Evolutionary conservation across 2,888 invertebrate genomes (phyloP), one percentile per base, ranked within the genome.

Genomic region (Drosophila differens): DNA sequence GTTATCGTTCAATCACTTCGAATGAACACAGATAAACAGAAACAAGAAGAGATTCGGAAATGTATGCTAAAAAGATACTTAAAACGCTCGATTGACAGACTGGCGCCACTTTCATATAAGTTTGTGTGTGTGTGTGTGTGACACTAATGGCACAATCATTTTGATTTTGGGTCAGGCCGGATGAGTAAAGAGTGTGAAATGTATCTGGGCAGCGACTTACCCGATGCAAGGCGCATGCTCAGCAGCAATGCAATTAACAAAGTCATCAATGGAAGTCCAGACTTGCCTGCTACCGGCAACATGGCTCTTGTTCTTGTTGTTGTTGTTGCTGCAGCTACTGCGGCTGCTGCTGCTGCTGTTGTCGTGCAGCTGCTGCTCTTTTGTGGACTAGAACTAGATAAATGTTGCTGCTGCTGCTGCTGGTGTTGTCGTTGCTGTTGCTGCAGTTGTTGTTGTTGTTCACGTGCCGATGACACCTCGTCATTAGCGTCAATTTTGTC

Each of bases 161-260:
- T 62, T 68, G 52, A 69, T 82, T 66, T 74, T 71, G 73, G 66
- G 69, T 73, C 66, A 76, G 44, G n/a, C 58, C 33, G 32, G 25
- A 41, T 76, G 64, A 62, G 53, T 71, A 14, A 63, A 64, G 63
- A 28, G 62, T 64, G 41, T 62, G 47, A 61, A 70, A 59, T 63
- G 44, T 55, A 57, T 54, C 35, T 79, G 58, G 59, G 39, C 22
- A 53, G 60, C 58, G 60, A 83, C 93, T 92, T 83, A 93, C 93
- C 93, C 89, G 92, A 86, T 71, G 89, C 90, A 71, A 82, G 85
- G 68, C 88, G 91, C 70, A 86, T 85, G 76, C 89, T 86, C 81
- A 92, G 82, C 80, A 91, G 84, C 81, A 92, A 81, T 74, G 91
- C 90, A 83, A 93, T 91, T 89, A 93, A 91, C 84, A 93, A 81